These are phyloP conservation scores for Haplochromis vanheusdeni DNA, from an alignment of 2,113 vertebrate genomes.

Conservation along the genomic window DNA sequence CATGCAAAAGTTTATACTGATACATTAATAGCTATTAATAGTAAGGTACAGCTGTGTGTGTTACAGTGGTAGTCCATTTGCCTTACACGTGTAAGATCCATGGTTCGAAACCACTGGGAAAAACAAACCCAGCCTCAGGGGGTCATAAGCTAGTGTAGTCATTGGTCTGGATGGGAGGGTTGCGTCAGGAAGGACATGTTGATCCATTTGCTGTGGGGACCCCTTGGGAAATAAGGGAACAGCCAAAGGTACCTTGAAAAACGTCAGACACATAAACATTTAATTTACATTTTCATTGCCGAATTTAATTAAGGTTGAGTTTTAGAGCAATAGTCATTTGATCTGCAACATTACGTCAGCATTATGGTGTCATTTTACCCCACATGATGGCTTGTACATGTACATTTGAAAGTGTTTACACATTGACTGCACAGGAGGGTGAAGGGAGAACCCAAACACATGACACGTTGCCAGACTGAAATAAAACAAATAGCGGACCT, in stretches of 20 bases:
- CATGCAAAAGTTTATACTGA: accelerated
- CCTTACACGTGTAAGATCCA: not conserved
- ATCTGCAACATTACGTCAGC: not conserved
- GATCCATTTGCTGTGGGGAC: not conserved
- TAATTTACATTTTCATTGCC: not conserved
- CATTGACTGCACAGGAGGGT: not conserved
- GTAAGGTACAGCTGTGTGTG: not conserved
- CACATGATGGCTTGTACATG: not conserved
- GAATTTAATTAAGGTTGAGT: not conserved
- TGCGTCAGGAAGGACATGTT: not conserved
- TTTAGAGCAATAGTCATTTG: not conserved
- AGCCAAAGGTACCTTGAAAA: not conserved
- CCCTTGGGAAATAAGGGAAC: not conserved
- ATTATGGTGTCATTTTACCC: not conserved
- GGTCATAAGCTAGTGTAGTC: not conserved
- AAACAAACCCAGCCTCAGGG: not conserved
- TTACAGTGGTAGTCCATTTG: not conserved
- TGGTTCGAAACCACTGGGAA: not conserved
- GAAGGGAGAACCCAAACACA: not conserved
- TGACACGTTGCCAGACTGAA: not conserved
- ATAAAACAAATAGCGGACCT: not conserved
- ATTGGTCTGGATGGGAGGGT: not conserved
- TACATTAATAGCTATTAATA: not conserved
- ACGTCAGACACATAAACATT: not conserved
- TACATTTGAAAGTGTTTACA: not conserved